phyloP scores from a whole-genome alignment of 2,113 vertebrate species.

The Ploceus nigricollis region DNA sequence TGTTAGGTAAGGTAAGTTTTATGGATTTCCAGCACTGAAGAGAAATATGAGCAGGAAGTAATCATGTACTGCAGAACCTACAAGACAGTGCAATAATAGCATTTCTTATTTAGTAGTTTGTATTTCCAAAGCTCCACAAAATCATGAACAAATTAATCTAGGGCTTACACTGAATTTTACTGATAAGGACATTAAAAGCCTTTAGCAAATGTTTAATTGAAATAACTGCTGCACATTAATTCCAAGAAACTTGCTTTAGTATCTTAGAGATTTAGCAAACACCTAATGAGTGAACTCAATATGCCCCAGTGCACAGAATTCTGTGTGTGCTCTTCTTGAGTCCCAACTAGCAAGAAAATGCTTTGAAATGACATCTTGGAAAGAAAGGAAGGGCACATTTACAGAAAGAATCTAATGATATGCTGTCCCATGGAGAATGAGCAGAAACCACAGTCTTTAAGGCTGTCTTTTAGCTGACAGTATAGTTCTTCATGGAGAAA shows the following conservation, averaged over 20 bases:
- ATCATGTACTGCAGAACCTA: neutral
- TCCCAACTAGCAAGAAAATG: neutral
- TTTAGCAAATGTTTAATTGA: conserved; percentile 36
- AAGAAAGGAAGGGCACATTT: neutral
- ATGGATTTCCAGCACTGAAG: neutral
- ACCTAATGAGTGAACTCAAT: neutral
- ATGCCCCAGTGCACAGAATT: neutral
- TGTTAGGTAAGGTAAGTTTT: neutral
- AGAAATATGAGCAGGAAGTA: neutral
- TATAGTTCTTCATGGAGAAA: neutral
- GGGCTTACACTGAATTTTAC: conserved; percentile 22
- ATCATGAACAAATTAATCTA: conserved; percentile 33
- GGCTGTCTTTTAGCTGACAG: neutral
- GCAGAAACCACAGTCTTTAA: neutral
- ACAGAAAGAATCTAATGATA: neutral
- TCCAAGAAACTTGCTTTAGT: neutral
- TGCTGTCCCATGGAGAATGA: neutral
- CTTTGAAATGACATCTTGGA: neutral
- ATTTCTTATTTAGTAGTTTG: conserved; percentile 7
- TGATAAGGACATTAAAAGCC: conserved; percentile 37
- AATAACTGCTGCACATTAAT: neutral
- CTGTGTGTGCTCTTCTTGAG: neutral
- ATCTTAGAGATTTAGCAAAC: neutral
- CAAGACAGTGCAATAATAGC: neutral
- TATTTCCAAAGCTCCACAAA: conserved; percentile 5